Percentiles rank a stretch among this genome's conserved stretches.
These are phyloP conservation scores for Hirtodrosophila cameraria DNA, from an alignment of 2,888 invertebrate species.

Conservation along the genomic window DNA sequence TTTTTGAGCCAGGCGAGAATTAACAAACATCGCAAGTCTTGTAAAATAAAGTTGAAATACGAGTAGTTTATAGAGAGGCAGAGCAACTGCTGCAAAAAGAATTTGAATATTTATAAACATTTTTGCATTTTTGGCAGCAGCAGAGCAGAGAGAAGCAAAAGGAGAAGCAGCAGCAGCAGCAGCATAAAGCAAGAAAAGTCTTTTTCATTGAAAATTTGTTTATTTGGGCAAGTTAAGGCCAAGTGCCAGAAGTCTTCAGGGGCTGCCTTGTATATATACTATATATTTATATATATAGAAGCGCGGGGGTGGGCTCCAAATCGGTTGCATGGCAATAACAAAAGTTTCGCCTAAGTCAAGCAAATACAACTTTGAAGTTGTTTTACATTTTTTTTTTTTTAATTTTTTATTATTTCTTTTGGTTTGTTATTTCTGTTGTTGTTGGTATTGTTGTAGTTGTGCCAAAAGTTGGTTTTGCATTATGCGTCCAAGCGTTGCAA, in stretches of 20 bases:
- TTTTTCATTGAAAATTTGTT: slow-evolving; percentile 77
- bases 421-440: slow-evolving; percentile 3
- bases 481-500: slow-evolving; percentile 63
- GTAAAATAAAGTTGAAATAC: slow-evolving; percentile 60
- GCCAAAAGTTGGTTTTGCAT: slow-evolving; percentile 47
- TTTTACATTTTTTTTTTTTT: slow-evolving; percentile 46
- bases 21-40: slow-evolving; percentile 67
- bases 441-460: slow-evolving; percentile 13
- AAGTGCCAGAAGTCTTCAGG: slow-evolving; percentile 55
- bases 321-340: slow-evolving; percentile 48
- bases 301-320: background rate
- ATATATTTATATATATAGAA: too few species aligned
- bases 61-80: slow-evolving; percentile 35
- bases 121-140: slow-evolving; percentile 73
- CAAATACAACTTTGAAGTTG: slow-evolving; percentile 69
- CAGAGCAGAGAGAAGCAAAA: background rate
- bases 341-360: slow-evolving; percentile 72
- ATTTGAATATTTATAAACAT: slow-evolving; percentile 79
- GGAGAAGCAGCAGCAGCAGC: slow-evolving; percentile 4
- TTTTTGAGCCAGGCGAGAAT: slow-evolving; percentile 56
- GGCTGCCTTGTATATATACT: slow-evolving; percentile 3
- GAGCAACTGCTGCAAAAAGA: slow-evolving; percentile 47
- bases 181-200: slow-evolving; percentile 22
- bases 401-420: slow-evolving; percentile 1
- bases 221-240: slow-evolving; percentile 65